Evolutionary conservation across 2,888 invertebrate species (phyloP), one percentile per base, ranked within the genome.

Genomic region (Myopa tessellatipennis): DNA sequence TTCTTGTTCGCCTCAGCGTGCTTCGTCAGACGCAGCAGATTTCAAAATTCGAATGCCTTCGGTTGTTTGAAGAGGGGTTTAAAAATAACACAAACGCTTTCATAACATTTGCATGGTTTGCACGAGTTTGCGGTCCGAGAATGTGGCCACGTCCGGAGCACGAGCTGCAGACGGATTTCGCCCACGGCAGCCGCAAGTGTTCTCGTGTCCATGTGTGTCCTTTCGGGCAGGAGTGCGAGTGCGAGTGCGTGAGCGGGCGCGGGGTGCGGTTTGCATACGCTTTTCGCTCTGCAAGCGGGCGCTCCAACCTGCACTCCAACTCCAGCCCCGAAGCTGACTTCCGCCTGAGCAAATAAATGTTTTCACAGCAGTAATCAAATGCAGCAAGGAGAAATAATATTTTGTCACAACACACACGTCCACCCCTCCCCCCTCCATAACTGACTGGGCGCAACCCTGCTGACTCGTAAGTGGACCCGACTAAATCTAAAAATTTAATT

Each of bases 31-130:
- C 18, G 26, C 73, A 16, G 45, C 61, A 45, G 18, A 80, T 77
- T 78, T 77, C 67, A 80, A 79, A 71, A 79, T 75, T 77, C 79
- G 76, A 79, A 76, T 70, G 79, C 81, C 81, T 78, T 69, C 61
- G 79, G 81, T 75, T 79, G 74, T 79, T 80, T 80, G 80, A 74
- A 69, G 74, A 79, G 78, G 67, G 76, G 77, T 81, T 78, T 79
- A 77, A 77, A 79, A 77, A 80, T 74, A 77, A 78, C 60, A 76
- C 77, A 77, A 75, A 78, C 68, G 74, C 74, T 80, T 67, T 34
- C 78, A 78, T 76, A 79, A 61, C 78, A 74, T 67, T 67, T 74
- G 52, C 55, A 65, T 67, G 50, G 38, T 52, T 67, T 36, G 50
- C 38, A 36, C n/a, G 52, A 18, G 18, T 38, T 52, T 52, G 74